Evolutionary conservation across 2,113 vertebrate genomes (phyloP).

Genomic region (Larimichthys crocea): DNA sequence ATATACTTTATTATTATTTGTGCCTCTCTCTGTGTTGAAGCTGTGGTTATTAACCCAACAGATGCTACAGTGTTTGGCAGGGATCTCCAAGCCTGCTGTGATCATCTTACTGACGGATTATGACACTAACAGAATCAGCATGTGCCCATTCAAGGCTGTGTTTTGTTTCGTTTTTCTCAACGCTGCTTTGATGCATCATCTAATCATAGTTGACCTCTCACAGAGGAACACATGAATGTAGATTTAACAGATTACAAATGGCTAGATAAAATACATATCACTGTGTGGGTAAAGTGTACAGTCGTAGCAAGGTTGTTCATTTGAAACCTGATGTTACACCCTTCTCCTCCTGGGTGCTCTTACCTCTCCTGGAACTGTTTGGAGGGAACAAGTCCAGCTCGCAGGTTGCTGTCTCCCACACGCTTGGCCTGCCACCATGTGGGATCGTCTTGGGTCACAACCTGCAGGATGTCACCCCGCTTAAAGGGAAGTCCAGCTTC

Average conservation of each 20-base stretch:
- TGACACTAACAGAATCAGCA: constrained; percentile 58
- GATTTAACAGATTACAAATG: constrained; percentile 66
- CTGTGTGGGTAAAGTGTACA: background rate
- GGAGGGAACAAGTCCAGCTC: constrained; percentile 94
- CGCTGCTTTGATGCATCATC: constrained; percentile 40
- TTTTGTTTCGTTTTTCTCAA: constrained; percentile 19
- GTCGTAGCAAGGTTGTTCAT: background rate
- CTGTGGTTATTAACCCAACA: constrained; percentile 53
- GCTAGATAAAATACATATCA: constrained; percentile 28
- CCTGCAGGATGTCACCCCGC: constrained; percentile 91
- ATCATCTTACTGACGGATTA: constrained; percentile 64
- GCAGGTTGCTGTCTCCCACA: constrained; percentile 93
- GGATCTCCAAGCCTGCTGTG: constrained; percentile 36
- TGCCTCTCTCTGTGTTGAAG: constrained; percentile 26
- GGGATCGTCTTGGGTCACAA: constrained; percentile 94
- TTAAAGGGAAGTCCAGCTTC: constrained; percentile 95
- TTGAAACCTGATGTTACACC: background rate
- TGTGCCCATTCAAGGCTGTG: constrained; percentile 32
- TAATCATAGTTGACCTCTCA: constrained; percentile 66
- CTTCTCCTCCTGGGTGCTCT: constrained; percentile 31
- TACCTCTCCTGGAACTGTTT: constrained; percentile 97
- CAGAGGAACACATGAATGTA: constrained; percentile 55
- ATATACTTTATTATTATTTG: too few relatives aligned
- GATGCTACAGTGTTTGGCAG: constrained; percentile 59
- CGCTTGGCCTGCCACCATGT: constrained; percentile 98